Conservation (phyloP, 1,140 invertebrate species). For the Hestina assimilis region DNA sequence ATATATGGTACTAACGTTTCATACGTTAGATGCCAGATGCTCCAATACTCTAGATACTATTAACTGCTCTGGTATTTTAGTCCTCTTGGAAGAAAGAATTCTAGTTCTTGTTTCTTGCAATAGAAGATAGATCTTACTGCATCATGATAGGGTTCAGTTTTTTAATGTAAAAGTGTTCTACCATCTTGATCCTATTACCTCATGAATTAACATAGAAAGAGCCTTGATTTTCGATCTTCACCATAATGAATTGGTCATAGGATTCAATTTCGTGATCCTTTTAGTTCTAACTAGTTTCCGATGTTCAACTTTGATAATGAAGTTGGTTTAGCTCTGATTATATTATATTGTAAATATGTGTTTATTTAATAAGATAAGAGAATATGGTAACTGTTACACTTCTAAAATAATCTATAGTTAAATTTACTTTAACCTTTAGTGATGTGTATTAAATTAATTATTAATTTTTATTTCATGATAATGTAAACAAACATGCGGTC, state of each 20-base stretch:
- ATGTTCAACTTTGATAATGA: slow-evolving; percentile 3
- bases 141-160: neutral
- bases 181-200: slow-evolving; percentile 10
- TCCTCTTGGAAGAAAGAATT: neutral
- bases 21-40: neutral
- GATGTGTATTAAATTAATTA: no score
- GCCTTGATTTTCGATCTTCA: slow-evolving; percentile 17
- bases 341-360: no score
- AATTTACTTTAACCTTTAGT: no score
- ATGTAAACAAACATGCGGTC: no score
- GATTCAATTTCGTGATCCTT: slow-evolving; percentile 12
- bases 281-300: slow-evolving; percentile 12
- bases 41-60: slow-evolving; percentile 1
- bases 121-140: neutral
- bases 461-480: no score
- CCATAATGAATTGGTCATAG: slow-evolving; percentile 18
- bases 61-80: slow-evolving; percentile 7
- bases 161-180: neutral
- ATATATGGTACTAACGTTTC: no score
- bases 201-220: slow-evolving; percentile 18
- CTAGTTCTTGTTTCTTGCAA: neutral
- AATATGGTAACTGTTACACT: no score
- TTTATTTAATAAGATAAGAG: no score
- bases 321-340: neutral
- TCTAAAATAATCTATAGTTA: no score